A percentile compares a stretch with the other conserved stretches of the same genome.
These are phyloP conservation scores for Podarcis raffonei DNA, from an alignment of 2,113 vertebrate genomes.

Conservation along the genomic window DNA sequence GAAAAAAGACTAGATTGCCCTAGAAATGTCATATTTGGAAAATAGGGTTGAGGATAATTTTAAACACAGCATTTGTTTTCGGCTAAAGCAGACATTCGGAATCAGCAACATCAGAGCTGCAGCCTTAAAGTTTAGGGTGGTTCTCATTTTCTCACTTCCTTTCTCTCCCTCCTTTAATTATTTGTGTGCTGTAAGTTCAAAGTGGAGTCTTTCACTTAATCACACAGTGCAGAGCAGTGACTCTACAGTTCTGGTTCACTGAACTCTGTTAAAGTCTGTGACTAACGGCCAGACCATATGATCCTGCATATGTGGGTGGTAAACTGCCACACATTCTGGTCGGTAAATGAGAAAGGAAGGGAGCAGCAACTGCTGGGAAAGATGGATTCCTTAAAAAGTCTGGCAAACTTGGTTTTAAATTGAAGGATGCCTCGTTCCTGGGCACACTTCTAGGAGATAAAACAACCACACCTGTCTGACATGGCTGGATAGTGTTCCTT, in stretches of 20 bases:
- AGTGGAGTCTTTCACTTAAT: constrained; percentile 26
- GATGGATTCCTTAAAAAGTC: neutral
- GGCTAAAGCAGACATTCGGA: constrained; percentile 10
- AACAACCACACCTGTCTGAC: neutral
- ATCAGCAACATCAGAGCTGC: constrained; percentile 11
- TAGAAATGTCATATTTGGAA: neutral
- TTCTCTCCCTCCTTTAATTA: neutral
- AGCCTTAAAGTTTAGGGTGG: constrained; percentile 15
- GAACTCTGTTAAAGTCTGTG: constrained; percentile 31
- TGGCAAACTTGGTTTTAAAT: neutral
- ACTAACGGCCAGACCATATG: constrained; percentile 23
- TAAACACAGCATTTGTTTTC: constrained; percentile 27
- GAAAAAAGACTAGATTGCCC: neutral
- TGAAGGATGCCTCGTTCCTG: neutral
- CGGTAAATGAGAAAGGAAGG: constrained; percentile 4
- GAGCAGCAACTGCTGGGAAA: constrained; percentile 17
- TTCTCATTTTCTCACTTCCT: constrained; percentile 25
- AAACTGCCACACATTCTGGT: neutral
- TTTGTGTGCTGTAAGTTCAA: constrained; percentile 26
- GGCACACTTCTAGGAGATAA: neutral
- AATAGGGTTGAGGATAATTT: neutral
- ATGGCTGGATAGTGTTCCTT: neutral
- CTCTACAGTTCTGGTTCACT: constrained; percentile 39
- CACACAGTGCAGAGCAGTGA: constrained; percentile 12
- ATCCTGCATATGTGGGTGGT: constrained; percentile 1